Evolutionary conservation across 2,797 vertebrate genomes (phyloP), one percentile per base, ranked within the genome.

Genomic region (Eupleurogrammus muticus): DNA sequence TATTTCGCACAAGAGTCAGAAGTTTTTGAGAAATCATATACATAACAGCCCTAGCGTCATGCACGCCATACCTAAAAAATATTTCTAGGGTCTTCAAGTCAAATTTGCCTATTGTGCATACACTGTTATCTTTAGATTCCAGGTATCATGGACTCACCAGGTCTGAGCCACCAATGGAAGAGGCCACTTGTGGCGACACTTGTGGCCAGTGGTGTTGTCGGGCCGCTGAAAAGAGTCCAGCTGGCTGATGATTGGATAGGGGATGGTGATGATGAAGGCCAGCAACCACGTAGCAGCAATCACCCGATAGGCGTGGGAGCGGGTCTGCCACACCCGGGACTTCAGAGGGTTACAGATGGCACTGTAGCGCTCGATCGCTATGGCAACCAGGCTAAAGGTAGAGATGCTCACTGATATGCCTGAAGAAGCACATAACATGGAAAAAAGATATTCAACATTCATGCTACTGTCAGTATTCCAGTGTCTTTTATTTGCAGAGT

Each of bases 321-420:
- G 95, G 0, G 97, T 99, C 92, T 99, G 97, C 97, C 97, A 99
- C 40, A 94, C 96, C 0, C 97, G 93, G 0, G 97, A 97, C 89
- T 97, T 96, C 80, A 99, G 88, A 0, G 97, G 97, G 81, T 97
- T 96, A 84, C 97, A 98, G 92, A 99, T 99, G 86, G 97, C 97
- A 32, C 96, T 98, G 93, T 98, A 97, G 46, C 97, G 95, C 86
- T 99, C 97, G 13, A 98, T 95, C 53, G 97, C 96, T 20, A 99
- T 99, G 91, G 97, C 97, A 84, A 98, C 96, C 57, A 99, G 93
- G 89, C 95, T 98, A 76, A 99, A 96, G 5, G 97, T 99, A 77
- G 97, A 99, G 68, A 99, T 97, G 38, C 97, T 97, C 35, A 99
- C 97, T 0, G 97, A 98, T 79, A 97, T 94, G n/a, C 96, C 97